These are phyloP conservation scores for Cheilosia impressa DNA, from an alignment of 2,888 invertebrate species.

Conservation along the genomic window DNA sequence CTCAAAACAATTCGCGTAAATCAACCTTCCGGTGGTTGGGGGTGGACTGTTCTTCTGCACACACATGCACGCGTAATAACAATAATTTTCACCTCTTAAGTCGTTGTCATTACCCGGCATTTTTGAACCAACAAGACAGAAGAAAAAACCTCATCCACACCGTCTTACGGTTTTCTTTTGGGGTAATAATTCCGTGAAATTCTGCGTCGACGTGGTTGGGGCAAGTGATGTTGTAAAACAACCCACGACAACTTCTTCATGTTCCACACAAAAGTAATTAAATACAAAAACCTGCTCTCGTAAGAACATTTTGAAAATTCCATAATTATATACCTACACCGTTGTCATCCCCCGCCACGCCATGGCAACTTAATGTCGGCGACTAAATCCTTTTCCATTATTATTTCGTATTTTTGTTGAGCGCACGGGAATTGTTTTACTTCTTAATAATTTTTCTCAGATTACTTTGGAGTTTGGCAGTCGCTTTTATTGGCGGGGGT, in stretches of 20 bases:
- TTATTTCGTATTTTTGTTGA: conserved; percentile 79
- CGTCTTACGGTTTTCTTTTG: conserved; percentile 30
- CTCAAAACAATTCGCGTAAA: conserved; percentile 69
- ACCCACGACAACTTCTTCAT: conserved; percentile 55
- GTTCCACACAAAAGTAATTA: conserved; percentile 67
- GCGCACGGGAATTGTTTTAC: conserved; percentile 64
- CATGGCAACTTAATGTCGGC: conserved; percentile 75
- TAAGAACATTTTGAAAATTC: conserved; percentile 65
- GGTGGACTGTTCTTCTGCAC: conserved; percentile 14
- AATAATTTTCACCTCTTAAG: conserved; percentile 75
- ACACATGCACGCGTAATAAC: conserved; percentile 64
- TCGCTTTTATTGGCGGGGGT: conserved; percentile 25
- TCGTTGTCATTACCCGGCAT: conserved; percentile 58
- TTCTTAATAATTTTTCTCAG: conserved; percentile 74
- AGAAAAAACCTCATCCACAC: not conserved
- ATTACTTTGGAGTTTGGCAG: conserved; percentile 53
- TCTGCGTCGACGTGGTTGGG: conserved; percentile 13
- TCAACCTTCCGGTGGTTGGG: conserved; percentile 58
- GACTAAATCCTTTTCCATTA: conserved; percentile 84
- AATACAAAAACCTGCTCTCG: conserved; percentile 67
- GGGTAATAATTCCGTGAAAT: conserved; percentile 46
- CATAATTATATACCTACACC: conserved; percentile 54
- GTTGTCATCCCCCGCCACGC: not conserved
- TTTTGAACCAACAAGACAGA: conserved; percentile 17
- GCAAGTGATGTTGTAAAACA: conserved; percentile 38